Base-by-base conservation (phyloP, 37 sponge, comb jelly and placozoan species). In the Beroe forskalii region DNA sequence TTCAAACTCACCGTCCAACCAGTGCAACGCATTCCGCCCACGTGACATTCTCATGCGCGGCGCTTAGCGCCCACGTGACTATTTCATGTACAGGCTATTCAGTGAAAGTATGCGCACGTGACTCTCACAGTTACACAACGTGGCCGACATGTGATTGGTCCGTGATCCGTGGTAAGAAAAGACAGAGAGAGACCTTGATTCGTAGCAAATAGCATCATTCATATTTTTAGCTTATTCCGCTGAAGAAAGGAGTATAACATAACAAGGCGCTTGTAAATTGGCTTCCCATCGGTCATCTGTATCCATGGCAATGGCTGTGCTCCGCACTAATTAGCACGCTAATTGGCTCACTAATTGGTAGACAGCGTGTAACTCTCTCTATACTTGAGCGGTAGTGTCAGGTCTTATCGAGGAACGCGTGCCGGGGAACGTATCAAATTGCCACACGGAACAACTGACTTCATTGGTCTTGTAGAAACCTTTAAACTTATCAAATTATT, bases 191-290 rank as follows among this genome's bases (percentile, higher is more conserved):
- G 55, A 48, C 55, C 55, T 48, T 48, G 55, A 48, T 48, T 48
- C 55, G 6, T 12, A 48, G 55, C 55, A 48, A 48, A 48, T 48
- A 48, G 72, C 72, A 69, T 69, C 72, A 69, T 69, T 37, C 19
- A 32, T 69, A 69, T 69, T 69, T 69, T 69, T 69, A 69, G 72
- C 2, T 69, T 35, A 6, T 48, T 48, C 55, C 55, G n/a, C n/a
- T n/a, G 55, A 48, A 48, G 55, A 17, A 6, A 48, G 55, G 12
- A n/a, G n/a, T n/a, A n/a, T n/a, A n/a, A n/a, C n/a, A n/a, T n/a
- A n/a, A n/a, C n/a, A n/a, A n/a, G n/a, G n/a, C n/a, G n/a, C n/a
- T n/a, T n/a, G n/a, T n/a, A n/a, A n/a, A n/a, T n/a, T n/a, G n/a
- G 55, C 55, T 48, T 48, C 55, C 55, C 12, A 48, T 48, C 55